Base-by-base conservation (phyloP, 1,140 invertebrate genomes). In the Drosophila baimaii region DNA sequence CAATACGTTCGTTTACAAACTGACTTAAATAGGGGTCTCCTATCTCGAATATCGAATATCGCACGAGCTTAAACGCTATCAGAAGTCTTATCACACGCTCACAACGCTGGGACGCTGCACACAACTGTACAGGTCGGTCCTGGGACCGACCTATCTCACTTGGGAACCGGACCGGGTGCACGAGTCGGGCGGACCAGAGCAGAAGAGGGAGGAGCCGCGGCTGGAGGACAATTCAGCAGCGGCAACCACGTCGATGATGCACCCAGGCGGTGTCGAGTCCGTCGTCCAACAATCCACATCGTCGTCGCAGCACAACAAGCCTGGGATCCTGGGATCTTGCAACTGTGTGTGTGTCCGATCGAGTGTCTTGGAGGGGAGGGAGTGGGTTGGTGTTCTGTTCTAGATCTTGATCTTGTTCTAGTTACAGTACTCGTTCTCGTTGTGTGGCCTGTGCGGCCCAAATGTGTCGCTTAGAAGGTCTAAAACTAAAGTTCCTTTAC, bases 211-310 rank as follows among this genome's bases (percentile, higher is more conserved):
- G 83, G 33, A 61, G 83, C 83, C 83, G 80, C 83, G 78, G 83
- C 83, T 88, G 83, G 83, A 88, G 83, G 83, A 88, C 83, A 88
- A 88, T n/a, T 83, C 83, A 88, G 83, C 83, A 77, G 83, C 80
- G 69, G 84, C 83, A 77, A 83, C 83, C 84, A 88, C 83, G 66
- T 83, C 80, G 76, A 62, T 79, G 72, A 57, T 74, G 83, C 81
- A 86, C 83, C 84, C 83, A 89, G 80, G 66, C 69, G 68, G 49
- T 47, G 65, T 69, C 61, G 61, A 21, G 21, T 66, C 66, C 66
- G 7, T 57, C 68, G 43, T 71, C 65, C 77, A 77, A 72, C 27
- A 33, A 37, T 70, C 76, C 55, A 62, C 66, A 76, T 76, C 59
- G 47, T 55, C 59, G 17, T 39, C 55, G 59, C 64, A 85, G 75